Evolutionary conservation across 2,797 vertebrate species (phyloP), one percentile per base, ranked within the genome.

Genomic region (Heteromormyrus szaboi): DNA sequence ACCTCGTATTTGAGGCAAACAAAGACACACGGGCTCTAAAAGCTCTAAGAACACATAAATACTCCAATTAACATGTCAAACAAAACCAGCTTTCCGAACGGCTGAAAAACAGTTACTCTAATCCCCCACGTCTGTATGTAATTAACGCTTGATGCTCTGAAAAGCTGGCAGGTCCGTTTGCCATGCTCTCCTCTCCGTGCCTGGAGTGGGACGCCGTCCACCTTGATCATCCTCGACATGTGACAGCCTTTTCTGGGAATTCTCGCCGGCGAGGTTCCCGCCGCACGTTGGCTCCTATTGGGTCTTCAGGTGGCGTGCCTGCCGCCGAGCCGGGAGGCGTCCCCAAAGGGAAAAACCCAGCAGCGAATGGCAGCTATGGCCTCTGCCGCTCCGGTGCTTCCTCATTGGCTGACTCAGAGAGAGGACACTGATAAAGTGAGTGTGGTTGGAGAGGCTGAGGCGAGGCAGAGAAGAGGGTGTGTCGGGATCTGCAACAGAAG

Each of bases 101-200:
- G 86, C 93, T 92, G 94, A 95, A 94, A 94, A 94, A 86, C 89
- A 90, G 62, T 93, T 68, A 65, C 93, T 91, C 94, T 93, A 94
- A 95, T 95, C 94, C 93, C 91, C 79, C 65, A 48, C 92, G 92
- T 93, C 94, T 95, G 94, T 96, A 95, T 96, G 95, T 95, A 95
- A 96, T 96, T 95, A 95, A 95, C 93, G 93, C 94, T 94, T 91
- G 92, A 92, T 91, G 93, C 29, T 5, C 25, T 22, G 46, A 85
- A 25, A 48, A 53, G 44, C 90, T 92, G 92, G 95, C 93, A 92
- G 93, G 90, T 92, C 93, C 12, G 17, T 5, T 5, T 5, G 12
- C 68, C 29, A 1, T 76, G 33, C 29, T 41, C 33, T 41, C 33
- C 17, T 41, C 29, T 41, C 68, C 17, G 14, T 5, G 33, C 68